Evolutionary conservation across 2,888 invertebrate species (phyloP), one percentile per base, ranked within the genome.

Genomic region (Labia minor): DNA sequence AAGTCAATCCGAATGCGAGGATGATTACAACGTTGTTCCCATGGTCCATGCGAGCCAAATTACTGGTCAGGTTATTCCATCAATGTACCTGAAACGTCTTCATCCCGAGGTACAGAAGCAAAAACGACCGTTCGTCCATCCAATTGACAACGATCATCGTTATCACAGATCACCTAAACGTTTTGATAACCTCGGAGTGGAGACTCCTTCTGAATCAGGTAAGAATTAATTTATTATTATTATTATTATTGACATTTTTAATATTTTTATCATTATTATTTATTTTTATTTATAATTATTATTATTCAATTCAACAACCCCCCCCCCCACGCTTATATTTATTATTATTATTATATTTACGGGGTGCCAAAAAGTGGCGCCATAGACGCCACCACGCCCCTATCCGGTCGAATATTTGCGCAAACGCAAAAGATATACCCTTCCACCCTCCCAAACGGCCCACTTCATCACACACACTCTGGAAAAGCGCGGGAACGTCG

Each of bases 131-230:
- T 26, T 8, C 3, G 3, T 3, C 4, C 4, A 3, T 6, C 8
- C 3, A 6, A 26, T 26, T 37, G 61, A 20, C 16, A 77, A 77
- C 71, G 90, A 82, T 81, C 90, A 82, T 81, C 88, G 84, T 79
- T 90, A 91, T 71, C 84, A 77, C 67, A 72, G 75, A 71, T 83
- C 84, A 73, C 81, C 81, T 72, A 79, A 78, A 71, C 73, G 67
- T 80, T 80, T 86, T 70, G 87, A 87, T 74, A 83, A 82, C 73
- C 83, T 89, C 65, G 90, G 90, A 72, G 85, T 91, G 21, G 90
- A 91, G 75, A 92, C 93, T 71, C 92, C 93, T 67, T 92, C 93
- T 61, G 93, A 93, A 83, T 92, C 93, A 70, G 92, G 93, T 86
- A 81, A 88, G 87, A 83, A 71, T 11, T 19, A 18, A 3, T 14